phyloP scores from a whole-genome alignment of 2,888 invertebrate species.

The Leptinotarsa tumamoca region DNA sequence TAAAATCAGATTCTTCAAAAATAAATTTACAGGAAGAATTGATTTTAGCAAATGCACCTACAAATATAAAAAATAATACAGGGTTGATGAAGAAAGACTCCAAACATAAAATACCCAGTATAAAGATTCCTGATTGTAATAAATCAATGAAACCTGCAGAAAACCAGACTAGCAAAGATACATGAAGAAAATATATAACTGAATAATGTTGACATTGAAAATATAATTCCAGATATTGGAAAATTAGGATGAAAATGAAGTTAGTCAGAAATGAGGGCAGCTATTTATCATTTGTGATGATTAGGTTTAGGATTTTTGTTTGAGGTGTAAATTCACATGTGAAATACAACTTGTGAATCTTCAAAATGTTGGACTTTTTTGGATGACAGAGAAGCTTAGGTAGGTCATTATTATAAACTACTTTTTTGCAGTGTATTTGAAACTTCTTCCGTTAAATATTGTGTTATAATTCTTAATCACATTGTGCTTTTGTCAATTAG shows the following conservation, averaged over 20 bases:
- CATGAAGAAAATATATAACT: not conserved
- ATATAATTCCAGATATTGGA: not conserved
- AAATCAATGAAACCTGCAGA: slow-evolving; percentile 5
- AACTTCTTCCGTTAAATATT: too few relatives aligned
- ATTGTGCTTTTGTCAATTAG: too few relatives aligned
- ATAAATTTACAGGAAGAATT: slow-evolving; percentile 40
- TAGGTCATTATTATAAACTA: too few relatives aligned
- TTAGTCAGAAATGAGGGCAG: not conserved
- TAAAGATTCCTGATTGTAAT: slow-evolving; percentile 20
- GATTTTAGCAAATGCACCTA: slow-evolving; percentile 29
- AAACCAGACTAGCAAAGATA: not conserved
- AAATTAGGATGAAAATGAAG: not conserved
- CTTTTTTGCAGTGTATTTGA: too few relatives aligned
- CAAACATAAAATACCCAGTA: slow-evolving; percentile 33
- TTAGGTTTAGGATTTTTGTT: not conserved
- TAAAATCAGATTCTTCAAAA: slow-evolving; percentile 43
- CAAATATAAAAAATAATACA: slow-evolving; percentile 27
- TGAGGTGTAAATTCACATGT: not conserved
- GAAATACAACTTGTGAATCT: not conserved
- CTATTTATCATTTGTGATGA: not conserved
- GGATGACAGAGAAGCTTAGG: too few relatives aligned
- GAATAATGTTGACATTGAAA: not conserved
- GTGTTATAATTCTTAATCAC: too few relatives aligned
- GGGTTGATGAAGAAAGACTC: slow-evolving; percentile 32
- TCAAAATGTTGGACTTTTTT: not conserved